These are phyloP conservation scores for Netelia virgata DNA, from an alignment of 2,888 invertebrate species.

Conservation along the genomic window DNA sequence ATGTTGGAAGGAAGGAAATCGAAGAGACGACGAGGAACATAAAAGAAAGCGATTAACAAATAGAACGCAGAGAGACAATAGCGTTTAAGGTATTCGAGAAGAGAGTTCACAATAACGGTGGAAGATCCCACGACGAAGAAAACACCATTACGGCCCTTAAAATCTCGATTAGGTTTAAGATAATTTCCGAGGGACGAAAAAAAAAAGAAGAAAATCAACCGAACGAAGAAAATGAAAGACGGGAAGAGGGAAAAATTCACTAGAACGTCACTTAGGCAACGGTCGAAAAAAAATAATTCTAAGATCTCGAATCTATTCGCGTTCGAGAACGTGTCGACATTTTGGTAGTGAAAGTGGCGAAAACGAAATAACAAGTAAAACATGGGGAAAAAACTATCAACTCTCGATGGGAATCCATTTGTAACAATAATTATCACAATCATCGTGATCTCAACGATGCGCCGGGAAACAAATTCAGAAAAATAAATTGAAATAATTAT, in stretches of 20 bases:
- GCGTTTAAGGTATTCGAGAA: conserved; percentile 45
- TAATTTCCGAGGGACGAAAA: not conserved
- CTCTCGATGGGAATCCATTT: conserved; percentile 66
- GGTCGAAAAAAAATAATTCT: conserved; percentile 11
- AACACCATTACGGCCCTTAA: not conserved
- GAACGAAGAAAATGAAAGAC: conserved; percentile 19
- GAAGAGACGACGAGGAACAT: not conserved
- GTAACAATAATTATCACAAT: conserved; percentile 74
- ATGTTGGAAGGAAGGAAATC: conserved; percentile 37
- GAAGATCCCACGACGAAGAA: conserved; percentile 13
- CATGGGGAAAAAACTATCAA: conserved; percentile 1
- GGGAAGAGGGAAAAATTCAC: not conserved
- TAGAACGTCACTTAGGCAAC: conserved; percentile 13
- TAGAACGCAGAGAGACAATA: conserved; percentile 13
- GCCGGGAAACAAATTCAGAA: conserved; percentile 40
- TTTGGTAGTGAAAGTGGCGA: not conserved
- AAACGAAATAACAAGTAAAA: conserved; percentile 14
- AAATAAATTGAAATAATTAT: conserved; percentile 21
- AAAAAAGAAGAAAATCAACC: conserved; percentile 25
- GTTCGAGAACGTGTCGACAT: not conserved
- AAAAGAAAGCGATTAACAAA: conserved; percentile 20
- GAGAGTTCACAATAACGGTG: conserved; percentile 38
- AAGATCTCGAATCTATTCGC: conserved; percentile 26
- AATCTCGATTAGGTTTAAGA: conserved; percentile 10
- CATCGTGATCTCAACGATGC: conserved; percentile 71